A percentile compares a stretch with the other conserved stretches of the same genome.
Evolutionary conservation across 2,888 invertebrate species (phyloP).

Genomic region (Xanthia togata): DNA sequence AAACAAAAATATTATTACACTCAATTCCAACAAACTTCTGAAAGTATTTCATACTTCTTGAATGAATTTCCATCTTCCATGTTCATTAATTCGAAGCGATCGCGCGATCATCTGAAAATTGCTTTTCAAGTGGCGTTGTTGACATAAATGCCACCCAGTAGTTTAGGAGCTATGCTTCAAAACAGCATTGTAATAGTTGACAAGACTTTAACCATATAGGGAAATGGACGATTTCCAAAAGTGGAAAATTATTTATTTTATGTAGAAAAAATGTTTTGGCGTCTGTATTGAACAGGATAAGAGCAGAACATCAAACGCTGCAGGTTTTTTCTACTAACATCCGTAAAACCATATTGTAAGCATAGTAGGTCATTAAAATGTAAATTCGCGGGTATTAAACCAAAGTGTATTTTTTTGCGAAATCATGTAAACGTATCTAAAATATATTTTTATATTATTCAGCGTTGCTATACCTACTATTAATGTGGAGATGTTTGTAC

Average conservation of each 20-base stretch:
- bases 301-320: neutral
- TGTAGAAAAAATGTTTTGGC: neutral
- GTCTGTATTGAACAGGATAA: neutral
- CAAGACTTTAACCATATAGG: neutral
- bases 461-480: neutral
- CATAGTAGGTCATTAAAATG: neutral
- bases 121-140: conserved; percentile 40
- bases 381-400: neutral
- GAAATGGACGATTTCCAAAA: neutral
- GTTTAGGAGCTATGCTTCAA: conserved; percentile 1
- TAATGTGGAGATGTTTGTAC: neutral
- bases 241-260: neutral
- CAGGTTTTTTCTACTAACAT: neutral
- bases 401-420: neutral
- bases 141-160: conserved; percentile 31
- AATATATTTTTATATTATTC: neutral
- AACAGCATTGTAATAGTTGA: neutral
- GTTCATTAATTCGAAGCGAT: conserved; percentile 45
- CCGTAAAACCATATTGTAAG: neutral
- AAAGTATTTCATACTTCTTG: conserved; percentile 30
- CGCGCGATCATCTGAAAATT: conserved; percentile 47
- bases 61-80: conserved; percentile 48
- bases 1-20: conserved; percentile 46
- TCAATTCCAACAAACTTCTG: conserved; percentile 29
- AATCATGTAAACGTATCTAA: neutral